These are phyloP conservation scores for Boulengeromyrus knoepffleri DNA, from an alignment of 2,113 vertebrate genomes.

Conservation along the genomic window DNA sequence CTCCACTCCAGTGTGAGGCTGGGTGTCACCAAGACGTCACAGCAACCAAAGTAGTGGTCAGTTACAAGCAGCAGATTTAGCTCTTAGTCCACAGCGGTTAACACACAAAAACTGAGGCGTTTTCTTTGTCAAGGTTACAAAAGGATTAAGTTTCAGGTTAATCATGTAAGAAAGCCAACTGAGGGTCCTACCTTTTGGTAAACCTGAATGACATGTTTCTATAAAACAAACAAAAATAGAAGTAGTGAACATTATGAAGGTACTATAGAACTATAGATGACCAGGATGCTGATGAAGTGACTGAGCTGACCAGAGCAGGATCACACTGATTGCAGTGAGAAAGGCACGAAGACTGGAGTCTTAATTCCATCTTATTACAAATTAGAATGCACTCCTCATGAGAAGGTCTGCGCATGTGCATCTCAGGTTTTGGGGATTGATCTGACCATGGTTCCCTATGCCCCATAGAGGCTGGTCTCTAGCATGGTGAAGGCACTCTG, in stretches of 20 bases:
- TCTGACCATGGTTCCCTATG: background rate
- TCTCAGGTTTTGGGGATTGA: background rate
- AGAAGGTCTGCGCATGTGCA: background rate
- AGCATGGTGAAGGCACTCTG: background rate
- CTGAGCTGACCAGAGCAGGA: slow-evolving; percentile 57
- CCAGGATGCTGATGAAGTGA: slow-evolving; percentile 30
- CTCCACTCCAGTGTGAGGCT: slow-evolving; percentile 19
- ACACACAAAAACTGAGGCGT: slow-evolving; percentile 58
- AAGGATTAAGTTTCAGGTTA: slow-evolving; percentile 49
- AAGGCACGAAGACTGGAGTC: slow-evolving; percentile 30
- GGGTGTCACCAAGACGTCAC: slow-evolving; percentile 18
- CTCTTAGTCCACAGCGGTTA: slow-evolving; percentile 65
- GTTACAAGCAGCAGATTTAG: slow-evolving; percentile 75
- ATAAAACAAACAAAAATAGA: slow-evolving; percentile 94
- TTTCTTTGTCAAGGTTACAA: background rate
- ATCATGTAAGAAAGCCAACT: slow-evolving; percentile 67
- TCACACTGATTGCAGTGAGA: slow-evolving; percentile 50
- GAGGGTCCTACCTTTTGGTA: slow-evolving; percentile 99
- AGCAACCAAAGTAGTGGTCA: slow-evolving; percentile 39
- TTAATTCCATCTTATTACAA: background rate
- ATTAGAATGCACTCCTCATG: background rate
- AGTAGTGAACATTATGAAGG: slow-evolving; percentile 37
- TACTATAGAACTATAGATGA: background rate
- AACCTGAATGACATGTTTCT: slow-evolving; percentile 99
- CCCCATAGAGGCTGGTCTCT: background rate